A percentile compares a stretch with the other conserved stretches of the same genome.
These are phyloP conservation scores for Strigamia transsilvanica DNA, from an alignment of 2,888 invertebrate genomes.

Conservation along the genomic window DNA sequence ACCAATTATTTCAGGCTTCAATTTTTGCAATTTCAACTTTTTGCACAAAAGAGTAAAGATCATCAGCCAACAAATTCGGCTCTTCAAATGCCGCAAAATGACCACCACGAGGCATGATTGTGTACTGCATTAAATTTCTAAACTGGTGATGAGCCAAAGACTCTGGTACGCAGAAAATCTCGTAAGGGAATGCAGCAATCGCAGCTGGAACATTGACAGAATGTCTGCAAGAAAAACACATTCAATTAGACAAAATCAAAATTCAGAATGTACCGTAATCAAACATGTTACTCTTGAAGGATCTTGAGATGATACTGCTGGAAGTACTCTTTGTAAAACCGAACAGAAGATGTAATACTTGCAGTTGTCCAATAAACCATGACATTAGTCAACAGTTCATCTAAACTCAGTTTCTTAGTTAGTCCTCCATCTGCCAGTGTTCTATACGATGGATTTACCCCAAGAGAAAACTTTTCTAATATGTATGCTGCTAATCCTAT, in stretches of 20 bases:
- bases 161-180: conserved; percentile 72
- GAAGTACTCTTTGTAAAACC: conserved; percentile 55
- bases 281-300: neutral
- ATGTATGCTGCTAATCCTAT: conserved; percentile 88
- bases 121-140: conserved; percentile 74
- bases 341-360: conserved; percentile 54
- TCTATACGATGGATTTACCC: conserved; percentile 71
- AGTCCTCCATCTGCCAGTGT: conserved; percentile 73
- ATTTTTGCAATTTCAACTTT: conserved; percentile 57
- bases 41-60: conserved; percentile 70
- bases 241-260: neutral
- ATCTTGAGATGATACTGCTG: neutral
- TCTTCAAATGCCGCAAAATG: conserved; percentile 87
- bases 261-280: neutral
- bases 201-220: conserved; percentile 76
- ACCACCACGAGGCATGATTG: conserved; percentile 75
- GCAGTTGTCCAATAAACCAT: conserved; percentile 82
- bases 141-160: conserved; percentile 71
- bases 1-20: too few species aligned
- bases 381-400: conserved; percentile 78
- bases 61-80: conserved; percentile 75
- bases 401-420: conserved; percentile 72
- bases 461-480: conserved; percentile 84
- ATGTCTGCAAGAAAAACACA: conserved; percentile 67
- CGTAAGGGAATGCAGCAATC: conserved; percentile 78